These are phyloP conservation scores for Cosmia trapezina DNA, from an alignment of 2,888 invertebrate species.

Conservation along the genomic window DNA sequence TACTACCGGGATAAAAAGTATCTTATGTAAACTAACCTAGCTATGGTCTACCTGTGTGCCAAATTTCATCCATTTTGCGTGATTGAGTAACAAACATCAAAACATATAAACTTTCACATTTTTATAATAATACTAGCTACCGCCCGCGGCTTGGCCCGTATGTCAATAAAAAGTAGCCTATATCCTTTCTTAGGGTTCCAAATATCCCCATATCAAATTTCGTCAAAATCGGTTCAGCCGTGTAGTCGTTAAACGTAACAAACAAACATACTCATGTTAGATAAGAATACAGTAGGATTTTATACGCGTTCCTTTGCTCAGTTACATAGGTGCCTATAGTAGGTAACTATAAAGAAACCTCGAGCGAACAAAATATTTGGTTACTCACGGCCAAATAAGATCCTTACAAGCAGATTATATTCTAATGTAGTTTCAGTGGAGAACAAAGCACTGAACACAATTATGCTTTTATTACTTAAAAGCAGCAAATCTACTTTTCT, in stretches of 20 bases:
- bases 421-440: background rate
- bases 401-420: background rate
- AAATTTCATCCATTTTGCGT: background rate
- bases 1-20: background rate
- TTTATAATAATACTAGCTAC: background rate
- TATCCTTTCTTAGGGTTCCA: too few relatives aligned
- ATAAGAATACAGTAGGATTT: background rate
- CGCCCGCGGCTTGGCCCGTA: too few relatives aligned
- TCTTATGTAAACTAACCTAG: background rate
- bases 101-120: background rate
- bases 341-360: background rate
- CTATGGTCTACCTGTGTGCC: background rate
- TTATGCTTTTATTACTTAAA: background rate
- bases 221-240: too few relatives aligned
- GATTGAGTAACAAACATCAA: background rate
- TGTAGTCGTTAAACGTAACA: too few relatives aligned
- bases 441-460: background rate
- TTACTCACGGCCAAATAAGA: background rate
- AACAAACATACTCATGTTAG: too few relatives aligned
- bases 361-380: background rate
- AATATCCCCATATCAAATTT: too few relatives aligned
- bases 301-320: background rate
- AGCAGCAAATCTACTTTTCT: slow-evolving; percentile 18
- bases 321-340: too few relatives aligned
- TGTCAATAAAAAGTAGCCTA: too few relatives aligned